Conservation (phyloP, 2,888 invertebrate genomes). For the Apodemia hepburni region DNA sequence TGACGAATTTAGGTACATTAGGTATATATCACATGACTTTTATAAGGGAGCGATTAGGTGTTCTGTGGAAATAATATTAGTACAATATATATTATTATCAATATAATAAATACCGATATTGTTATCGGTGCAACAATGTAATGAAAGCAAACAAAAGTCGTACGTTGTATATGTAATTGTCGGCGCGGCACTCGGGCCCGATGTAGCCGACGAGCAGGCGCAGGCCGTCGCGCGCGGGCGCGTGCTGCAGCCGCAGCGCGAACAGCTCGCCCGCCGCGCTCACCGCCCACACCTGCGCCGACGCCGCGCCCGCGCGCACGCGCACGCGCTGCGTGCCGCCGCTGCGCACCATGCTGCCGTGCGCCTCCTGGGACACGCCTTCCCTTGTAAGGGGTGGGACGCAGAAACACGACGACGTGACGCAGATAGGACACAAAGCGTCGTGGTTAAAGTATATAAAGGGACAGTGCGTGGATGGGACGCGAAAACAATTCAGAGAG, state of each 20-base stretch:
- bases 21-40: too few relatives aligned
- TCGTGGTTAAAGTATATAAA: too few relatives aligned
- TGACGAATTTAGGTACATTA: too few relatives aligned
- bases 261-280: slow-evolving; percentile 41
- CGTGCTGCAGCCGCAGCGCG: not conserved
- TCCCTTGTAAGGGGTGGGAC: too few relatives aligned
- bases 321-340: slow-evolving; percentile 40
- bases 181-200: slow-evolving; percentile 61
- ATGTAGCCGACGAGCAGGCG: slow-evolving; percentile 61
- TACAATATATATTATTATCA: too few relatives aligned
- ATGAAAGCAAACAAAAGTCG: not conserved
- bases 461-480: too few relatives aligned
- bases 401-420: too few relatives aligned
- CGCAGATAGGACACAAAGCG: too few relatives aligned
- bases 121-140: not conserved
- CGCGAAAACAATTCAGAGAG: too few relatives aligned
- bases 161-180: slow-evolving; percentile 57
- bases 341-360: slow-evolving; percentile 43
- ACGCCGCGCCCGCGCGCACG: slow-evolving; percentile 48
- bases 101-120: too few relatives aligned
- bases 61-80: too few relatives aligned
- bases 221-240: slow-evolving; percentile 38
- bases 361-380: slow-evolving; percentile 38
- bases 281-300: slow-evolving; percentile 54
- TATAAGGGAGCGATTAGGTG: too few relatives aligned